These are phyloP conservation scores for Sardinella longiceps DNA, from an alignment of 2,797 vertebrate genomes.

Conservation along the genomic window DNA sequence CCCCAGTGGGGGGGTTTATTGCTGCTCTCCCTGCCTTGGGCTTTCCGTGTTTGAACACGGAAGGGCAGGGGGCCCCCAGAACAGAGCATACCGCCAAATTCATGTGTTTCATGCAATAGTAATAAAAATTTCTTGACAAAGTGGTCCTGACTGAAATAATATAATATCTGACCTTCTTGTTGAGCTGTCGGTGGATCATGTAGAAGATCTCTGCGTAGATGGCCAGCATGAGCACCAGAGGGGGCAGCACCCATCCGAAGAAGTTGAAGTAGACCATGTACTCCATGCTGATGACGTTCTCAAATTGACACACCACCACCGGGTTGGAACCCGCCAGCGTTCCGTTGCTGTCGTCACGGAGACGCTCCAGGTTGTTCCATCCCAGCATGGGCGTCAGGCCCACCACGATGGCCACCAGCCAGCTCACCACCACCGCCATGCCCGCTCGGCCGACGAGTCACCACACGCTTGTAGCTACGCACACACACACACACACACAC, in stretches of 20 bases:
- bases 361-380: slow-evolving; percentile 87
- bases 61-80: too few species aligned
- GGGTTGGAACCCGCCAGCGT: slow-evolving; percentile 65
- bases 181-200: slow-evolving; percentile 95
- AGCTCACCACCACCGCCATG: slow-evolving; percentile 86
- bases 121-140: too few species aligned
- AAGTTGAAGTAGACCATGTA: slow-evolving; percentile 99
- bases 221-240: slow-evolving; percentile 89
- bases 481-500: not conserved
- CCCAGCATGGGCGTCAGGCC: slow-evolving; percentile 94
- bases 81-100: too few species aligned
- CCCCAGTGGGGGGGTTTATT: too few species aligned
- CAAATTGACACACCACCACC: slow-evolving; percentile 87
- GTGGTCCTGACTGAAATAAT: too few species aligned
- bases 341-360: not conserved
- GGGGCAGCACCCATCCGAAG: slow-evolving; percentile 93
- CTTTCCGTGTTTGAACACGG: too few species aligned
- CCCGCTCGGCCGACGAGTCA: slow-evolving; percentile 85
- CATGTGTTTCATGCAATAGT: too few species aligned
- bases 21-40: too few species aligned
- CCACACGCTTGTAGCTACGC: slow-evolving; percentile 88
- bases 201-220: slow-evolving; percentile 97
- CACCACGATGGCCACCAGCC: slow-evolving; percentile 89
- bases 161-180: slow-evolving; percentile 80
- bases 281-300: slow-evolving; percentile 96